phyloP scores from a whole-genome alignment of 2,113 vertebrate species.

The Pholis gunnellus region DNA sequence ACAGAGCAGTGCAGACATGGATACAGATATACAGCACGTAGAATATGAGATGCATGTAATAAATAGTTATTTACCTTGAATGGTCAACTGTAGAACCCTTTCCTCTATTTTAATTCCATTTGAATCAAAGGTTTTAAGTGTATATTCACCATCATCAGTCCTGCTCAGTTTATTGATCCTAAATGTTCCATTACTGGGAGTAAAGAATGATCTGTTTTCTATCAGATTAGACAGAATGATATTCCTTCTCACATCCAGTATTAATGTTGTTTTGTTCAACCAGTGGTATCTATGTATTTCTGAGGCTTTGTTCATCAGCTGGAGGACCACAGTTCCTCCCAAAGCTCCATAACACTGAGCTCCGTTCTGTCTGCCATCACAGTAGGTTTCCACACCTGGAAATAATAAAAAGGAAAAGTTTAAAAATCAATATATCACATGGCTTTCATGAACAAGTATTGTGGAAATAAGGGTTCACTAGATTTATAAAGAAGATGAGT shows the following conservation, averaged over 20 bases:
- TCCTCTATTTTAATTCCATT: rapidly evolving
- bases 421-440: no score
- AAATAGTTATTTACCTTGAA: constrained; percentile 13
- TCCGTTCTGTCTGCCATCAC: constrained; percentile 59
- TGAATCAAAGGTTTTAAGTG: rapidly evolving
- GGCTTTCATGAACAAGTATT: background rate
- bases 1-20: no score
- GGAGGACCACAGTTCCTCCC: constrained; percentile 60
- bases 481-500: background rate
- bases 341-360: constrained; percentile 67
- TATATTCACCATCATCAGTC: constrained; percentile 52
- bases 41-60: no score
- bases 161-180: constrained; percentile 34
- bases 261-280: rapidly evolving
- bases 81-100: constrained; percentile 28
- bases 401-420: background rate
- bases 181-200: constrained; percentile 39
- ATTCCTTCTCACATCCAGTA: rapidly evolving
- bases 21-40: no score
- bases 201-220: constrained; percentile 10
- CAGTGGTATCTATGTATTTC: rapidly evolving
- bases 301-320: background rate
- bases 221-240: rapidly evolving
- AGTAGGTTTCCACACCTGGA: constrained; percentile 46
- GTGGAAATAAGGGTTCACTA: background rate